Percentiles rank a stretch among this genome's conserved stretches.
These are phyloP conservation scores for Corythoichthys haematopterus DNA, from an alignment of 2,113 vertebrate species.

Conservation along the genomic window DNA sequence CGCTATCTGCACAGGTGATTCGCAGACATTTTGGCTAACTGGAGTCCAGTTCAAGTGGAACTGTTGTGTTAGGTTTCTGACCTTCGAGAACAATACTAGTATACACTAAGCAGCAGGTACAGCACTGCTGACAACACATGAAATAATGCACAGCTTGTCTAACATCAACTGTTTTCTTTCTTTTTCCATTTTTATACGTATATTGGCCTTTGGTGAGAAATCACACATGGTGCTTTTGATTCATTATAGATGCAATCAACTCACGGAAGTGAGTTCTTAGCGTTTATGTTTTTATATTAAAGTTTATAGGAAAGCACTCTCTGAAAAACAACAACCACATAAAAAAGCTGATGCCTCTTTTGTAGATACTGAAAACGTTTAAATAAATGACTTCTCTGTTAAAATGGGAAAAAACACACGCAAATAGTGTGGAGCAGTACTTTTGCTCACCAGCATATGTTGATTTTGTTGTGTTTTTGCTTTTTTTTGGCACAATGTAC, in stretches of 20 bases:
- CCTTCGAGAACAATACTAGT: not conserved
- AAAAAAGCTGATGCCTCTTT: not conserved
- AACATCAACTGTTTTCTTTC: not conserved
- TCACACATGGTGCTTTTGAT: not conserved
- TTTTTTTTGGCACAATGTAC: not conserved
- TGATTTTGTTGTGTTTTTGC: not conserved
- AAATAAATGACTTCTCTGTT: not conserved
- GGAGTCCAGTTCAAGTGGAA: not conserved
- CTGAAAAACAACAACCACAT: too few relatives aligned
- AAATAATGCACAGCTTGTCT: conserved; percentile 13
- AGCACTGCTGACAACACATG: not conserved
- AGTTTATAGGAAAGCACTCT: not conserved
- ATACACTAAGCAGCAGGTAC: not conserved
- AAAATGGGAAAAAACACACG: too few relatives aligned
- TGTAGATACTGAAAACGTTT: not conserved
- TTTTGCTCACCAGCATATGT: not conserved
- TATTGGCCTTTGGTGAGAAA: not conserved
- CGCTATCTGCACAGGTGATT: not conserved
- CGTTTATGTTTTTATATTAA: not conserved
- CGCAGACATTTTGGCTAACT: conserved; percentile 7
- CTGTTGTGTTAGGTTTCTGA: conserved; percentile 3
- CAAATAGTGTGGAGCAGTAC: too few relatives aligned
- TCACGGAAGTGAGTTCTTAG: not conserved
- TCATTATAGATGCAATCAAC: not conserved
- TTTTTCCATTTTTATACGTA: not conserved